Conservation (phyloP, 2,113 vertebrate species). For the Scomber japonicus region DNA sequence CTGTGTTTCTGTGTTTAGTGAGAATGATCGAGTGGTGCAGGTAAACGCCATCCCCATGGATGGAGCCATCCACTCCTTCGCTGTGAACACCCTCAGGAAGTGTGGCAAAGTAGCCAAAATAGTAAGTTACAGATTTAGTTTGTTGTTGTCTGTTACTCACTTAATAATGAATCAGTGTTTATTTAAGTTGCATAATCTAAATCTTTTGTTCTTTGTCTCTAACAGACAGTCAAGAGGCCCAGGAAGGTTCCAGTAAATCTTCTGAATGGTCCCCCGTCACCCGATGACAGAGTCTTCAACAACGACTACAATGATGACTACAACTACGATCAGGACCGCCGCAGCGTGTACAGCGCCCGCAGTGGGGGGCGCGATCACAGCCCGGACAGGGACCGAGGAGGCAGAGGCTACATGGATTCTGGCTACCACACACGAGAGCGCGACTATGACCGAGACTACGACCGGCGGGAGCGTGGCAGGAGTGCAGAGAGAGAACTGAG, state of each 20-base stretch:
- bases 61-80: slow-evolving; percentile 92
- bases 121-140: slow-evolving; percentile 84
- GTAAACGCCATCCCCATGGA: slow-evolving; percentile 95
- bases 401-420: slow-evolving; percentile 78
- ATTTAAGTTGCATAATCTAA: neutral
- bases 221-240: slow-evolving; percentile 92
- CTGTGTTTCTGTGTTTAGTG: slow-evolving; percentile 80
- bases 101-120: slow-evolving; percentile 97
- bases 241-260: slow-evolving; percentile 87
- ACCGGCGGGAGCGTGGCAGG: slow-evolving; percentile 76
- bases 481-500: slow-evolving; percentile 82
- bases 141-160: neutral
- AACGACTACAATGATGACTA: slow-evolving; percentile 90
- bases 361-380: slow-evolving; percentile 84
- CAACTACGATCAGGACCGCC: slow-evolving; percentile 84
- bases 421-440: slow-evolving; percentile 78
- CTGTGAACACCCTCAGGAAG: slow-evolving; percentile 95
- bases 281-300: slow-evolving; percentile 88
- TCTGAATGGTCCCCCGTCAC: slow-evolving; percentile 83
- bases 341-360: slow-evolving; percentile 86
- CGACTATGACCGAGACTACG: slow-evolving; percentile 80
- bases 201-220: slow-evolving; percentile 23
- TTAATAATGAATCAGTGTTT: neutral
- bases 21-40: slow-evolving; percentile 93
- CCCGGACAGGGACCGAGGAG: slow-evolving; percentile 68